These are phyloP conservation scores for Agrilus cyanescens DNA, from an alignment of 2,888 invertebrate genomes.

Conservation along the genomic window DNA sequence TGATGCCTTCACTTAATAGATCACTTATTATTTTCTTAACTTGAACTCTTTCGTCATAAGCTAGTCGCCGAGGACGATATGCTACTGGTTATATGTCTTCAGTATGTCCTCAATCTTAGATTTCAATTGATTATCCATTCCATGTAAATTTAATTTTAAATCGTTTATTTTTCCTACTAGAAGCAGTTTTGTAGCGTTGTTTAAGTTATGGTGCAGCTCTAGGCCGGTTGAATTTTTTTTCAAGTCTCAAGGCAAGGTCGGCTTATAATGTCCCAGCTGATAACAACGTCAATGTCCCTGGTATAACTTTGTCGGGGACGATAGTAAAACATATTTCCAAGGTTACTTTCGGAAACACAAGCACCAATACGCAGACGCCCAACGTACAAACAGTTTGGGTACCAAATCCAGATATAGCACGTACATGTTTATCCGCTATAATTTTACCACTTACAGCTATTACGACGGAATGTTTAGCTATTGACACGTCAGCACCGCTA, in stretches of 20 bases:
- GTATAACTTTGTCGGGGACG: too few species aligned
- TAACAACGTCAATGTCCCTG: too few species aligned
- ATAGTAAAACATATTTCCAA: slow-evolving; percentile 12
- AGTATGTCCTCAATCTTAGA: slow-evolving; percentile 13
- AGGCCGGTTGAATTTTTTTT: too few species aligned
- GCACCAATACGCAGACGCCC: slow-evolving; percentile 11
- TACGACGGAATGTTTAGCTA: slow-evolving; percentile 10
- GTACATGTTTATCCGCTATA: slow-evolving; percentile 3
- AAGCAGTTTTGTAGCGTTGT: too few species aligned
- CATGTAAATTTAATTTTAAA: slow-evolving; percentile 19
- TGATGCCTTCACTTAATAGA: too few species aligned
- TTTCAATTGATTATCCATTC: slow-evolving; percentile 15
- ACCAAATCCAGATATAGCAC: slow-evolving; percentile 11
- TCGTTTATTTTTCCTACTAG: too few species aligned
- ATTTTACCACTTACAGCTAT: slow-evolving; percentile 8
- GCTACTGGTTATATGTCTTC: slow-evolving; percentile 13
- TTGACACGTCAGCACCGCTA: slow-evolving; percentile 15
- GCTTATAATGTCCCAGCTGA: too few species aligned
- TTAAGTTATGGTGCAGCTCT: too few species aligned
- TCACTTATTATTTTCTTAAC: too few species aligned
- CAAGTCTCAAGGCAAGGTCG: too few species aligned
- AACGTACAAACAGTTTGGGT: slow-evolving; percentile 10
- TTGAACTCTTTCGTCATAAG: too few species aligned
- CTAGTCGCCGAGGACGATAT: too few species aligned
- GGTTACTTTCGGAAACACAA: slow-evolving; percentile 10